These are phyloP conservation scores for Epirrhoe alternata DNA, from an alignment of 2,888 invertebrate species.

Conservation along the genomic window DNA sequence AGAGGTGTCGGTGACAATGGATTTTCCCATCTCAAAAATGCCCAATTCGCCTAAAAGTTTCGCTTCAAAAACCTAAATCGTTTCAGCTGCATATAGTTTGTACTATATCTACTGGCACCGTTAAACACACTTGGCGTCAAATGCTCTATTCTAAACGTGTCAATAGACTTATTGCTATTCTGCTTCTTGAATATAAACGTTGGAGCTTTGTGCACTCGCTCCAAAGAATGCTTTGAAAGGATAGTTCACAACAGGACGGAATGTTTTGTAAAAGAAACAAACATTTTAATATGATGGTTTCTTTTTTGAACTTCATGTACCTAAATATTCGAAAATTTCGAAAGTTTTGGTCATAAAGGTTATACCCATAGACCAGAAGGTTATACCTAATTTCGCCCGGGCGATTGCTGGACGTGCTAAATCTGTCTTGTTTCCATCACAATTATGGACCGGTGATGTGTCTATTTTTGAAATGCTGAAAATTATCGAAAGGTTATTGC, in stretches of 20 bases:
- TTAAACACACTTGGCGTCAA: slow-evolving; percentile 5
- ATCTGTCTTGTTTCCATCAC: slow-evolving; percentile 10
- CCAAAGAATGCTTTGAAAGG: slow-evolving; percentile 4
- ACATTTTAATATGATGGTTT: background rate
- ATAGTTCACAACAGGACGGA: background rate
- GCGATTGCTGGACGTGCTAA: background rate
- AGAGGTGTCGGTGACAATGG: too few relatives aligned
- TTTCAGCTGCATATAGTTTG: too few relatives aligned
- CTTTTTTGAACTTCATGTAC: background rate
- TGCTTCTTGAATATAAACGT: slow-evolving; percentile 14
- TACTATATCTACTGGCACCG: background rate
- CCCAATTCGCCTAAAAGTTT: too few relatives aligned
- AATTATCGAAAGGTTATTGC: slow-evolving; percentile 13
- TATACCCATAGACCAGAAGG: too few relatives aligned
- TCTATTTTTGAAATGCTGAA: background rate
- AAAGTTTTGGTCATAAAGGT: too few relatives aligned
- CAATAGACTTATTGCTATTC: slow-evolving; percentile 20
- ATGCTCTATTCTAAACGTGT: slow-evolving; percentile 20
- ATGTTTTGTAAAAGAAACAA: background rate
- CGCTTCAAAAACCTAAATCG: too few relatives aligned
- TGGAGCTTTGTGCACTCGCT: slow-evolving; percentile 1
- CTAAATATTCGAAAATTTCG: too few relatives aligned
- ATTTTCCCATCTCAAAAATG: too few relatives aligned
- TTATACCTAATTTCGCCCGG: too few relatives aligned
- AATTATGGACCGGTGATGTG: slow-evolving; percentile 14